These are phyloP conservation scores for Haemorhous mexicanus DNA, from an alignment of 2,113 vertebrate species.

Conservation along the genomic window DNA sequence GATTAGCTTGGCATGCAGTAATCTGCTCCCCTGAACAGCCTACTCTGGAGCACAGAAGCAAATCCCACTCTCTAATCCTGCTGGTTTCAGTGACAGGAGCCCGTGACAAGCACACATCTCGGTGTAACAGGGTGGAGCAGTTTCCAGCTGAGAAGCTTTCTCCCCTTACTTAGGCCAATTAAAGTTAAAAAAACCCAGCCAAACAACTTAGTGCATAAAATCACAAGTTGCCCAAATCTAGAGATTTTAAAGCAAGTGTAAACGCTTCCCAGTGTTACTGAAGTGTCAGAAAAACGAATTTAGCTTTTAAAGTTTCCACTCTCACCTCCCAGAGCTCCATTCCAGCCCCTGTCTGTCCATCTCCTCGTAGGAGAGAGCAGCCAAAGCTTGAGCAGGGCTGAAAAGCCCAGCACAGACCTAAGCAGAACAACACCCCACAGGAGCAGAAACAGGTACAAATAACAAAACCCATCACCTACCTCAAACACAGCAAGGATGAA, in stretches of 20 bases:
- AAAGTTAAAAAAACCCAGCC: background rate
- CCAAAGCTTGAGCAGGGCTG: rapidly evolving
- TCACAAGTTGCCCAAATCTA: rapidly evolving
- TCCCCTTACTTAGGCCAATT: background rate
- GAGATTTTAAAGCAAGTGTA: background rate
- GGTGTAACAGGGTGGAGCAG: background rate
- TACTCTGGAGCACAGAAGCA: background rate
- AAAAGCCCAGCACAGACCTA: background rate
- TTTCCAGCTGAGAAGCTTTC: background rate
- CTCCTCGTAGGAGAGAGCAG: rapidly evolving
- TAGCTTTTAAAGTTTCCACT: rapidly evolving
- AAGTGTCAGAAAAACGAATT: rapidly evolving
- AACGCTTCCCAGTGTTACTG: rapidly evolving
- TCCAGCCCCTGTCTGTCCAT: rapidly evolving
- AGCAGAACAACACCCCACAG: rapidly evolving
- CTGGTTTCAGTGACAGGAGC: background rate
- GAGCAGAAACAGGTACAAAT: rapidly evolving
- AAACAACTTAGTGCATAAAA: rapidly evolving
- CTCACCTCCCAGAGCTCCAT: rapidly evolving
- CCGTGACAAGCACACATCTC: background rate
- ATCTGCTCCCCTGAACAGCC: background rate
- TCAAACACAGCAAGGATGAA: rapidly evolving
- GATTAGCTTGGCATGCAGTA: background rate
- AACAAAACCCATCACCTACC: background rate
- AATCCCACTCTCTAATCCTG: background rate